phyloP scores from a whole-genome alignment of 2,888 invertebrate species.

The Meteorus cinctellus region DNA sequence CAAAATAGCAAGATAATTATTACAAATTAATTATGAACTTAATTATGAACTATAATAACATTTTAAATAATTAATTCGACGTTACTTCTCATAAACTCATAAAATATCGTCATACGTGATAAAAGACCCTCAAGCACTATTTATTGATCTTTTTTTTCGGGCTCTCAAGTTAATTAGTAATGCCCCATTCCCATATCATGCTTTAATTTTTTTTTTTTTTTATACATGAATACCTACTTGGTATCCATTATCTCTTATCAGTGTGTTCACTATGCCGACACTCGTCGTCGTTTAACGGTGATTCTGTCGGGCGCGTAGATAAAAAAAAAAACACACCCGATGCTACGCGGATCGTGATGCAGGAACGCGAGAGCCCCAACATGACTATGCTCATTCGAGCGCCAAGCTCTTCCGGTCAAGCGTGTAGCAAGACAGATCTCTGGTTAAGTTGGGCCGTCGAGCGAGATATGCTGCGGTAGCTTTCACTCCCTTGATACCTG shows the following conservation, averaged over 20 bases:
- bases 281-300: conserved; percentile 30
- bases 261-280: conserved; percentile 20
- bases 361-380: conserved; percentile 4
- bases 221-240: background rate
- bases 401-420: conserved; percentile 43
- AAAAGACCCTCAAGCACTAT: too few relatives aligned
- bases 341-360: conserved; percentile 31
- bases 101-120: too few relatives aligned
- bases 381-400: conserved; percentile 44
- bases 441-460: conserved; percentile 22
- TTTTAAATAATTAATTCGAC: too few relatives aligned
- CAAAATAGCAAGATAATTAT: too few relatives aligned
- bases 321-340: background rate
- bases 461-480: conserved; percentile 11
- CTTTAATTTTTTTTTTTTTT: background rate
- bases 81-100: too few relatives aligned
- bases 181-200: background rate
- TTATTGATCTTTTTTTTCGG: background rate
- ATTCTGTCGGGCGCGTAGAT: background rate
- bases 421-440: conserved; percentile 38
- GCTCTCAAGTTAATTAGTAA: conserved; percentile 28
- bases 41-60: too few relatives aligned
- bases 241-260: conserved; percentile 31
- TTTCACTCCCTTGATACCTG: conserved; percentile 27
- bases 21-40: too few relatives aligned